These are phyloP conservation scores for Takifugu rubripes DNA, from an alignment of 2,797 vertebrate genomes.

Conservation along the genomic window DNA sequence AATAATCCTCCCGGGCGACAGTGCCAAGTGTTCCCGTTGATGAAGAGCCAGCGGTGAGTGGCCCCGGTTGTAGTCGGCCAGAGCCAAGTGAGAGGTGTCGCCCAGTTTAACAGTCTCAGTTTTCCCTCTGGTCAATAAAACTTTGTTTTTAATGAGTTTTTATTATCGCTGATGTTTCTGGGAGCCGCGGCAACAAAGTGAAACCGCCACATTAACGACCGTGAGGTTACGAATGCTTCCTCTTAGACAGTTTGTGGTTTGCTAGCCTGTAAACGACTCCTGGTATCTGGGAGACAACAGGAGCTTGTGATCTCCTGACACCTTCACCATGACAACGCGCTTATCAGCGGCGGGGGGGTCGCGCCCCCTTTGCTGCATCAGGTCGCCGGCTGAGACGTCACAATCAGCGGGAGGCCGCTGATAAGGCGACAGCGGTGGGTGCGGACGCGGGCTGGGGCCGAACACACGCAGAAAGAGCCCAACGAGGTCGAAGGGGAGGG, in stretches of 20 bases:
- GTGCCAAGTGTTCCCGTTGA: conserved; percentile 59
- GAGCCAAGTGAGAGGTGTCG: conserved; percentile 49
- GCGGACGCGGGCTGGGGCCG: too few species aligned
- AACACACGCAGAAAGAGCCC: conserved; percentile 5
- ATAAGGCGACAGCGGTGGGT: too few species aligned
- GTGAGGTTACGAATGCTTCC: conserved; percentile 4
- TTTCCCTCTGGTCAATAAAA: conserved; percentile 48
- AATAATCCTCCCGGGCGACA: conserved; percentile 39
- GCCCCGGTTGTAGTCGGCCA: conserved; percentile 43
- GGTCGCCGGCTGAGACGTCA: conserved; percentile 10
- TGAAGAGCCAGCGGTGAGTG: conserved; percentile 59
- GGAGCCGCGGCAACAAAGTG: conserved; percentile 8
- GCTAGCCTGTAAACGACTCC: conserved; percentile 11
- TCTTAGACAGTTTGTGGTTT: conserved; percentile 15
- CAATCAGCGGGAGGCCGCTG: not conserved
- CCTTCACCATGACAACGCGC: conserved; percentile 44
- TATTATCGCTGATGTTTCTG: conserved; percentile 36
- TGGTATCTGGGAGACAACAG: conserved; percentile 53
- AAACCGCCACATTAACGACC: not conserved
- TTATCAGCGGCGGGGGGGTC: conserved; percentile 56
- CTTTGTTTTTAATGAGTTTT: conserved; percentile 42
- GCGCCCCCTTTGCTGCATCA: conserved; percentile 12
- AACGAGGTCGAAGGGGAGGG: conserved; percentile 31
- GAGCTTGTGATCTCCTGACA: conserved; percentile 56
- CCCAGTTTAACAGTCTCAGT: conserved; percentile 39